Evolutionary conservation across 2,797 vertebrate species (phyloP).

Genomic region (Gila robusta): DNA sequence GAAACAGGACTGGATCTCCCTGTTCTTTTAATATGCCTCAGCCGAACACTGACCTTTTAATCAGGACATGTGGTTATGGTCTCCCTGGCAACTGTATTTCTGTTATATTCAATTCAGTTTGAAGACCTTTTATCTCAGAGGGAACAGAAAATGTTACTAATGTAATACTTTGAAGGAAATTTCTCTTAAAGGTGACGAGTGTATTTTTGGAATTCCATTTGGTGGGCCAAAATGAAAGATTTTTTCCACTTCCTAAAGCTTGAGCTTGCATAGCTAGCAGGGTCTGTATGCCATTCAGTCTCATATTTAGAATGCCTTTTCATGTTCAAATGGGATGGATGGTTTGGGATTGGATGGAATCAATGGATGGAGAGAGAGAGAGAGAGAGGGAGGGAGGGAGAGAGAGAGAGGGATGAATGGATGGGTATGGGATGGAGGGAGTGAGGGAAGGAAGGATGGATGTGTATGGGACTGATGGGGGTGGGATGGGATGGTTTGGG

Average conservation of each 20-base stretch:
- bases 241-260: not conserved
- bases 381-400: too few relatives aligned
- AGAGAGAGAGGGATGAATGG: too few relatives aligned
- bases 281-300: not conserved
- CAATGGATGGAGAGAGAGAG: too few relatives aligned
- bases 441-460: too few relatives aligned
- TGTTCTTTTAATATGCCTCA: not conserved
- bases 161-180: not conserved
- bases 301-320: not conserved
- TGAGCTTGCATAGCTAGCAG: not conserved
- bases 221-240: not conserved
- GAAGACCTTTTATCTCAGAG: conserved; percentile 31
- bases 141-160: conserved; percentile 10
- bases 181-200: not conserved
- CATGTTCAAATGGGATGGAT: not conserved
- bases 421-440: too few relatives aligned
- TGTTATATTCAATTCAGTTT: conserved; percentile 19
- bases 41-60: conserved; percentile 38
- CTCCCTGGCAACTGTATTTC: conserved; percentile 35
- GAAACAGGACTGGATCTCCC: not conserved
- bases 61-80: conserved; percentile 28
- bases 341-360: too few relatives aligned
- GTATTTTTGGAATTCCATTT: not conserved
- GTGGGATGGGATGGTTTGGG: too few relatives aligned
- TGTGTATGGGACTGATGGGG: not conserved